phyloP scores from a whole-genome alignment of 2,888 invertebrate genomes.

The Malthinus seriepunctatus region DNA sequence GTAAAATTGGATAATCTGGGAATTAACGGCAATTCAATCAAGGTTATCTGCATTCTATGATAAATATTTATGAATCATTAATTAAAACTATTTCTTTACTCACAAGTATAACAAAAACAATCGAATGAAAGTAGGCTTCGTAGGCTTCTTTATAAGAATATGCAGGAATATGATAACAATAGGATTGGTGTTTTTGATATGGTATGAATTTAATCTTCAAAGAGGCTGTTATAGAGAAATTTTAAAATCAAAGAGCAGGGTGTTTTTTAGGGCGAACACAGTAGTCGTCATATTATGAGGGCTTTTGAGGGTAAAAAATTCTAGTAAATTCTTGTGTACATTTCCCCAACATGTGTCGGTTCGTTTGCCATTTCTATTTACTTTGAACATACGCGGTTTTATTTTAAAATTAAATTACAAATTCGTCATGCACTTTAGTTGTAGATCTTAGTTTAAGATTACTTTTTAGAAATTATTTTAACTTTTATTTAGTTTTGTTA shows the following conservation, averaged over 20 bases:
- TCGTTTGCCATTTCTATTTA: constrained; percentile 32
- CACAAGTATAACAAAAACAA: neutral
- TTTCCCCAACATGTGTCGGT: constrained; percentile 30
- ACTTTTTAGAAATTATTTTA: no score
- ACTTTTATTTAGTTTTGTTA: no score
- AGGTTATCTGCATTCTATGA: no score
- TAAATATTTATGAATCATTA: no score
- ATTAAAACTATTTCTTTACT: no score
- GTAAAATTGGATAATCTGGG: no score
- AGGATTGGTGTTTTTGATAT: neutral
- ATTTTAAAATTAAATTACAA: constrained; percentile 32
- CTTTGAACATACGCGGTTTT: constrained; percentile 32
- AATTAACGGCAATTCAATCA: no score
- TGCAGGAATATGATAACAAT: neutral
- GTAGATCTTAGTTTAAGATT: no score
- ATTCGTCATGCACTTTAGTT: constrained; percentile 18
- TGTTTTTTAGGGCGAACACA: constrained; percentile 11
- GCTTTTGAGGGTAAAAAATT: constrained; percentile 24
- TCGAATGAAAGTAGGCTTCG: neutral
- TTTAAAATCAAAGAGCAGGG: constrained; percentile 29
- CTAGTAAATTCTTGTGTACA: constrained; percentile 24
- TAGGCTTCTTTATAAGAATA: neutral
- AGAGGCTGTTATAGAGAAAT: constrained; percentile 14
- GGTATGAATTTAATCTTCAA: constrained; percentile 5
- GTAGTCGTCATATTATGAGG: constrained; percentile 28